phyloP scores from a whole-genome alignment of 2,888 invertebrate genomes.

The Amaurobius ferox region DNA sequence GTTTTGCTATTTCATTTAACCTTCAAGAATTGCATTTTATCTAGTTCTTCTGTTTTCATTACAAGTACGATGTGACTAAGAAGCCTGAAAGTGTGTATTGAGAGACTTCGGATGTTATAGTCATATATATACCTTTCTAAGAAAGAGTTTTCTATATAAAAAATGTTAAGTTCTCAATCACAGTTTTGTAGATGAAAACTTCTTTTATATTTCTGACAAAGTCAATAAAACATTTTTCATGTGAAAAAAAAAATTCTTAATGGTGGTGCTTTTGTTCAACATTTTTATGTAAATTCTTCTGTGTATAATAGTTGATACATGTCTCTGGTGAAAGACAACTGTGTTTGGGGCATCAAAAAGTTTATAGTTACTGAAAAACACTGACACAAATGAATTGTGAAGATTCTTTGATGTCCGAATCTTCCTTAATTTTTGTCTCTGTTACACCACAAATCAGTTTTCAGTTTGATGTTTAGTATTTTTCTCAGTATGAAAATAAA shows the following conservation, averaged over 20 bases:
- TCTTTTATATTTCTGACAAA: slow-evolving; percentile 52
- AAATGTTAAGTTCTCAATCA: slow-evolving; percentile 51
- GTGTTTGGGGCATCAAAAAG: slow-evolving; percentile 49
- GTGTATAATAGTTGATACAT: slow-evolving; percentile 38
- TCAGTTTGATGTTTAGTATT: slow-evolving; percentile 70
- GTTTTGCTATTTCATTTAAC: slow-evolving; percentile 17
- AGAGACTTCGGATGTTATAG: slow-evolving; percentile 59
- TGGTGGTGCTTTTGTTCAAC: slow-evolving; percentile 52
- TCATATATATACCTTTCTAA: slow-evolving; percentile 61
- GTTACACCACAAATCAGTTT: slow-evolving; percentile 61
- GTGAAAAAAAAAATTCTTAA: slow-evolving; percentile 40
- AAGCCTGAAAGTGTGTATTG: slow-evolving; percentile 49
- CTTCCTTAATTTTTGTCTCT: slow-evolving; percentile 61
- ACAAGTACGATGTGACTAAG: slow-evolving; percentile 1
- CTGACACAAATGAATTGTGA: slow-evolving; percentile 56
- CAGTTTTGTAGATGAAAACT: slow-evolving; percentile 37
- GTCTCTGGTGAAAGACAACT: slow-evolving; percentile 32
- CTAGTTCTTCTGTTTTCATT: slow-evolving; percentile 26
- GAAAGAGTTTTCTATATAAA: slow-evolving; percentile 63
- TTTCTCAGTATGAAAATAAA: slow-evolving; percentile 70
- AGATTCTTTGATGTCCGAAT: slow-evolving; percentile 59
- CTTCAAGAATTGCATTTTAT: slow-evolving; percentile 29
- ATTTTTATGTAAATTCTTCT: slow-evolving; percentile 42
- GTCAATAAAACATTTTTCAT: slow-evolving; percentile 47
- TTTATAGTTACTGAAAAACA: slow-evolving; percentile 32